Conservation (phyloP, 2,113 vertebrate species). For the Actinemys pallida region DNA sequence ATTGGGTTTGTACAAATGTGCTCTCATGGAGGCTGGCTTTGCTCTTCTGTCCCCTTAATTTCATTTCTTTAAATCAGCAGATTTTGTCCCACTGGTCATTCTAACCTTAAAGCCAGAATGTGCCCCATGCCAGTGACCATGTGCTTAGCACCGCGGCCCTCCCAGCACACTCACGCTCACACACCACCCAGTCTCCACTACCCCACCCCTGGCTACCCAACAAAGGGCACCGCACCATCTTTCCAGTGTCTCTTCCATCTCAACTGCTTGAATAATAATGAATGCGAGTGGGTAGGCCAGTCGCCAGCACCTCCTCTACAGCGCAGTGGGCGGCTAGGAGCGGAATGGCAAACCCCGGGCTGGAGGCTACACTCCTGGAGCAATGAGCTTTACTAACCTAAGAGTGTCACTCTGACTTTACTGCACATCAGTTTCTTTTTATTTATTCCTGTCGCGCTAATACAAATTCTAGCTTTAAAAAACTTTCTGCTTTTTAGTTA, state of each 20-base stretch:
- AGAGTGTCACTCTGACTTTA: constrained; percentile 72
- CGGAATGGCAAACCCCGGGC: constrained; percentile 17
- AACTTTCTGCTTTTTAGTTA: constrained; percentile 81
- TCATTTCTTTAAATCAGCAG: constrained; percentile 27
- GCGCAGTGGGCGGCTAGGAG: neutral
- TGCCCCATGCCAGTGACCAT: constrained; percentile 30
- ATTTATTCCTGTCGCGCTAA: constrained; percentile 73
- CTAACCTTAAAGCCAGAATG: constrained; percentile 64
- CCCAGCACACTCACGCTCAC: constrained; percentile 31
- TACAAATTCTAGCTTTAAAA: constrained; percentile 76
- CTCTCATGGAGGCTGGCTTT: constrained; percentile 42
- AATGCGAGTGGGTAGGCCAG: constrained; percentile 50
- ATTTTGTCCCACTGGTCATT: constrained; percentile 78
- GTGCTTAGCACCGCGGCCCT: constrained; percentile 41
- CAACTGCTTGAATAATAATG: constrained; percentile 54
- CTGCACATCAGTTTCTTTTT: constrained; percentile 75
- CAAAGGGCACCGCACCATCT: constrained; percentile 56
- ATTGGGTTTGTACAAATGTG: neutral
- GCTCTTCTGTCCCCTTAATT: constrained; percentile 16
- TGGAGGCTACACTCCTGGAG: constrained; percentile 51
- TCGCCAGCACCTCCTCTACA: neutral
- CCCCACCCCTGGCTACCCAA: constrained; percentile 27
- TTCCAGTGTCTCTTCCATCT: constrained; percentile 59
- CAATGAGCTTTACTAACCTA: constrained; percentile 68
- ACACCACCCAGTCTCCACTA: constrained; percentile 19